A percentile compares a stretch with the other conserved stretches of the same genome.
These are phyloP conservation scores for Chinchilla lanigera DNA, from an alignment of 2,113 vertebrate genomes.

Conservation along the genomic window DNA sequence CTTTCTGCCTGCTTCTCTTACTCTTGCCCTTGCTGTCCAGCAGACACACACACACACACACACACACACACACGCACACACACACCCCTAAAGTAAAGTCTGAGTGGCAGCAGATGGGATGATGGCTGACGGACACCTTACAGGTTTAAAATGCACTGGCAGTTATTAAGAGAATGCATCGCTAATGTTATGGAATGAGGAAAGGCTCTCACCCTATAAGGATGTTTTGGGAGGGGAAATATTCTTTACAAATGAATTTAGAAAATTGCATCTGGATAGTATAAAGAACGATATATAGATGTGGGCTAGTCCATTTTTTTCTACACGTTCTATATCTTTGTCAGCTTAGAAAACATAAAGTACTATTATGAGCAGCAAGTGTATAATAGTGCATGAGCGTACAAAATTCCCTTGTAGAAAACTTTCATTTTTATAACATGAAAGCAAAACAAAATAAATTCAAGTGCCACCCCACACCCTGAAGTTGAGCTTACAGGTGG, in stretches of 20 bases:
- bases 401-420: not conserved
- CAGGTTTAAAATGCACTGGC: not conserved
- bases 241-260: not conserved
- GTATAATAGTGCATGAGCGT: not conserved
- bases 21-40: not conserved
- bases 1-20: not conserved
- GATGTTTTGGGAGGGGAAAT: not conserved
- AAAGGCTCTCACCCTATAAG: not conserved
- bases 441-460: constrained; percentile 15
- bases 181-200: not conserved
- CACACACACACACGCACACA: not conserved
- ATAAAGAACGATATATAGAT: not conserved
- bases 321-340: not conserved
- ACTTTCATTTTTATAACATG: not conserved
- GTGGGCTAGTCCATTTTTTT: not conserved
- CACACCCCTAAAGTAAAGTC: not conserved
- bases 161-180: not conserved
- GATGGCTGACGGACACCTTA: not conserved
- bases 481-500: not conserved
- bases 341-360: not conserved
- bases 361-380: not conserved
- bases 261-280: not conserved
- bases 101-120: not conserved
- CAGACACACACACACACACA: not conserved
- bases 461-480: not conserved